Evolutionary conservation across 2,113 vertebrate species (phyloP).

Genomic region (Paramisgurnus dabryanus): DNA sequence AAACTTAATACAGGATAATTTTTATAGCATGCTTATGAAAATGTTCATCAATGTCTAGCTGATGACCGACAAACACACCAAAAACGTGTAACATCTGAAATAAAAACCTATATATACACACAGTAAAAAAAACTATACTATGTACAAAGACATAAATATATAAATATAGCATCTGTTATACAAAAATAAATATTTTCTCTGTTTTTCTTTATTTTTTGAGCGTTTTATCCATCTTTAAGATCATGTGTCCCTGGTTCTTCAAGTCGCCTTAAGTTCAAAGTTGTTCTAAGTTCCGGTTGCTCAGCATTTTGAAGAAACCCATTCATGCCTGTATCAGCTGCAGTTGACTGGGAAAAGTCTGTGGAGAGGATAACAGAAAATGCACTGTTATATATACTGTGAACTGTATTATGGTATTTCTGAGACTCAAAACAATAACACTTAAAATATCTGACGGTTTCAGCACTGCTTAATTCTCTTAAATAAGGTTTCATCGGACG

Average conservation of each 20-base stretch:
- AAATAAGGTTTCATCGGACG: no score
- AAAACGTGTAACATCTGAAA: conserved; percentile 67
- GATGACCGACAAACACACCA: conserved; percentile 43
- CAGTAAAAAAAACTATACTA: conserved; percentile 83
- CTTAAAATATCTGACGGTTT: no score
- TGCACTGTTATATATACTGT: neutral
- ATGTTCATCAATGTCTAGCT: conserved; percentile 53
- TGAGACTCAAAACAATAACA: no score
- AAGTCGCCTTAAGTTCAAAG: conserved; percentile 51
- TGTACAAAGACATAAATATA: conserved; percentile 99
- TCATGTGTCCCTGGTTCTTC: conserved; percentile 59
- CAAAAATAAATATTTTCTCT: conserved; percentile 98
- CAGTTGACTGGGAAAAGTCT: conserved; percentile 70
- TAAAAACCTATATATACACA: conserved; percentile 78
- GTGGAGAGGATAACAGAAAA: conserved; percentile 5
- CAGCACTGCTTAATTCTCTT: no score
- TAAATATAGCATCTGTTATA: conserved; percentile 93
- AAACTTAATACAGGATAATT: conserved; percentile 33
- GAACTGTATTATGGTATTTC: no score
- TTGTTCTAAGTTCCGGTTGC: conserved; percentile 69
- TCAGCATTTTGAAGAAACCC: conserved; percentile 70
- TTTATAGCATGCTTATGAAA: conserved; percentile 29
- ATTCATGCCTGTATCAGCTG: conserved; percentile 74
- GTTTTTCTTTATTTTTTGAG: conserved; percentile 57
- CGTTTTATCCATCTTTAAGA: conserved; percentile 58